A percentile compares a stretch with the other conserved stretches of the same genome.
Conservation (phyloP, 2,888 invertebrate genomes). For the Dicyrtomina minuta region DNA sequence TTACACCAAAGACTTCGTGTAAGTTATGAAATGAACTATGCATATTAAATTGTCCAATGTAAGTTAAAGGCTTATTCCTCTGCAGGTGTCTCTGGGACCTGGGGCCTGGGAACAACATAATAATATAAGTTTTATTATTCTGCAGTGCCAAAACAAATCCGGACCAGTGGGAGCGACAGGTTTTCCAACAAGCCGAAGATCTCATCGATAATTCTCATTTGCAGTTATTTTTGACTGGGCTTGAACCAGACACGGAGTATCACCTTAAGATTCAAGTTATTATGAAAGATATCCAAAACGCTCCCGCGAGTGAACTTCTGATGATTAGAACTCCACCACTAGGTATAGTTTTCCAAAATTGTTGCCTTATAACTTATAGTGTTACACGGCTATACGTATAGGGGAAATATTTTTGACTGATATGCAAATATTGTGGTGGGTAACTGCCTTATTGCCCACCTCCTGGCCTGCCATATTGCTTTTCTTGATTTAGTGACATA, state of each 20-base stretch:
- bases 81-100: background rate
- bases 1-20: slow-evolving; percentile 74
- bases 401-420: background rate
- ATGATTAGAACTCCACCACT: slow-evolving; percentile 69
- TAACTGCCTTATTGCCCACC: no score
- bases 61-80: background rate
- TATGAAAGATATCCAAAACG: slow-evolving; percentile 73
- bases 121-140: background rate
- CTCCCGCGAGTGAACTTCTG: slow-evolving; percentile 75
- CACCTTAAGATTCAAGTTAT: slow-evolving; percentile 78
- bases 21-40: slow-evolving; percentile 57
- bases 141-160: slow-evolving; percentile 53
- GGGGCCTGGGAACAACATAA: background rate
- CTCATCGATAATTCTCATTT: slow-evolving; percentile 80
- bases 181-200: slow-evolving; percentile 83
- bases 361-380: slow-evolving; percentile 1
- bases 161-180: slow-evolving; percentile 73
- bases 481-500: no score
- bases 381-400: background rate
- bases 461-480: no score
- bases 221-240: slow-evolving; percentile 76
- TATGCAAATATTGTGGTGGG: no score
- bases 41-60: background rate
- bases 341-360: slow-evolving; percentile 46
- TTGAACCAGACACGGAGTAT: slow-evolving; percentile 78